Evolutionary conservation across 2,797 vertebrate species (phyloP).

Genomic region (Salmo trutta): DNA sequence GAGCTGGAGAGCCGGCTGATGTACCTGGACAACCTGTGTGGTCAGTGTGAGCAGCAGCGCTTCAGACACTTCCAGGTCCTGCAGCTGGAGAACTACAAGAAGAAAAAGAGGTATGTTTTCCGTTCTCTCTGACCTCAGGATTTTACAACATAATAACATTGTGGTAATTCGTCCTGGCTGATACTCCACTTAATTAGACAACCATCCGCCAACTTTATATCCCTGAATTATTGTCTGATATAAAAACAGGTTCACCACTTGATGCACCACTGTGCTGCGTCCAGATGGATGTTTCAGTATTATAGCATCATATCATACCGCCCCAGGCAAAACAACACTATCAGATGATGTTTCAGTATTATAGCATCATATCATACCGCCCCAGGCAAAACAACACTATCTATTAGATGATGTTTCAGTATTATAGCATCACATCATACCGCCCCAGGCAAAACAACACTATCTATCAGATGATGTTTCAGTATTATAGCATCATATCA

Average conservation of each 20-base stretch:
- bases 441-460: too few species aligned
- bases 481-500: not conserved
- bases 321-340: not conserved
- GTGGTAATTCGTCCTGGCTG: not conserved
- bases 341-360: not conserved
- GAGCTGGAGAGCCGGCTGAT: slow-evolving; percentile 88
- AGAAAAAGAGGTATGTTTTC: slow-evolving; percentile 83
- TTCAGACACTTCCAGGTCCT: slow-evolving; percentile 79
- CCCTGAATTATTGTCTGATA: not conserved
- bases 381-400: too few species aligned
- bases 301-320: not conserved
- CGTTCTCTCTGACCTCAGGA: too few species aligned
- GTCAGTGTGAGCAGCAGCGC: slow-evolving; percentile 87
- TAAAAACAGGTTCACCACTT: not conserved
- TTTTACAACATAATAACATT: not conserved
- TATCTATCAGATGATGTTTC: too few species aligned
- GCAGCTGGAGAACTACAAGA: slow-evolving; percentile 88
- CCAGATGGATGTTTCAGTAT: not conserved
- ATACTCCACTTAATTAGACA: not conserved
- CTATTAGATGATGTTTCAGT: not conserved
- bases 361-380: not conserved
- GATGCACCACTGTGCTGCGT: too few species aligned
- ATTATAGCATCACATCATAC: not conserved
- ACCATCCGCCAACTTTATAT: not conserved
- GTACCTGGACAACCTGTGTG: slow-evolving; percentile 88